phyloP scores from a whole-genome alignment of 2,113 vertebrate species.

The Pachyramphus minor region DNA sequence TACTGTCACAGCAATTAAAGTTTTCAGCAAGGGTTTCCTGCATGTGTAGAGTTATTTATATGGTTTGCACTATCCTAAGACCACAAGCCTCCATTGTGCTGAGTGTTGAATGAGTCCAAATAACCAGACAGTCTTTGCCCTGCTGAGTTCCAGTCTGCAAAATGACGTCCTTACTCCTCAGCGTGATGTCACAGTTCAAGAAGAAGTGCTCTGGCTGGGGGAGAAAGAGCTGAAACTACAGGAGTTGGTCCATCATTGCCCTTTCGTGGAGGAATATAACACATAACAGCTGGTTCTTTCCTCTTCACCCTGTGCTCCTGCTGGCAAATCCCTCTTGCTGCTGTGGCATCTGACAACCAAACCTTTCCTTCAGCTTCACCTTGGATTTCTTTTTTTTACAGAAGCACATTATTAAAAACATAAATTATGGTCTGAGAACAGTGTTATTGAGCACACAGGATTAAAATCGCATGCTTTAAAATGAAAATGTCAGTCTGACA shows the following conservation, averaged over 20 bases:
- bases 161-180: not conserved
- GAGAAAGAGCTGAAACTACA: not conserved
- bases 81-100: not conserved
- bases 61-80: not conserved
- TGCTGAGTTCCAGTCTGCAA: not conserved
- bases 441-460: not conserved
- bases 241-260: not conserved
- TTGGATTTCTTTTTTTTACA: not conserved
- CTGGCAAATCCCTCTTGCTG: not conserved
- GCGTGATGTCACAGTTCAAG: not conserved
- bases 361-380: slow-evolving; percentile 10
- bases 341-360: not conserved
- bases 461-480: not conserved
- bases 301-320: not conserved
- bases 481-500: slow-evolving; percentile 5
- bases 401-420: not conserved
- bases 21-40: not conserved
- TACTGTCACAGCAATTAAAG: slow-evolving; percentile 6
- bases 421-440: slow-evolving; percentile 5
- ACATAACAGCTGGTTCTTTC: not conserved
- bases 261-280: not conserved
- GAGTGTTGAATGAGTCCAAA: not conserved
- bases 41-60: not conserved
- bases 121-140: not conserved
- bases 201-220: not conserved